Percentiles rank a stretch among this genome's conserved stretches.
Conservation (phyloP, 64 coral and sea anemone species). For the Anthopleura sola region DNA sequence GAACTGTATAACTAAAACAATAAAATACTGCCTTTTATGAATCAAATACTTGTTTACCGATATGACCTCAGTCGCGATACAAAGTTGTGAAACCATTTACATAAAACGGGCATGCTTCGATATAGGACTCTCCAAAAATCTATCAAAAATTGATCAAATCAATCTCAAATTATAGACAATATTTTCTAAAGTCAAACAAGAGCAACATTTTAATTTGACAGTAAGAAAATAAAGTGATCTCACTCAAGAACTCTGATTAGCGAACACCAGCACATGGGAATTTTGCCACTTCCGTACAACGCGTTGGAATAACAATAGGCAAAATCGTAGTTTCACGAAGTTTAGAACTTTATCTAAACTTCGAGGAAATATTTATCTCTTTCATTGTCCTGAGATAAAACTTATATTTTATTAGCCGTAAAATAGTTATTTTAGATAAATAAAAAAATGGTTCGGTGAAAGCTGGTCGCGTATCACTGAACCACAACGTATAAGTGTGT, state of each 20-base stretch:
- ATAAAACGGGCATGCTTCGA: constrained; percentile 14
- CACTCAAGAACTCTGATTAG: background rate
- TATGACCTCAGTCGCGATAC: constrained; percentile 76
- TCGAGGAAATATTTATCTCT: background rate
- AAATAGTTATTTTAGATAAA: constrained; percentile 10
- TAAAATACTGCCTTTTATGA: constrained; percentile 41
- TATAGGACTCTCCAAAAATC: background rate
- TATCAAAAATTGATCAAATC: constrained; percentile 20
- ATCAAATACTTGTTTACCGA: constrained; percentile 93
- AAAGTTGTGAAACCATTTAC: constrained; percentile 44
- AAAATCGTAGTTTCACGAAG: constrained; percentile 55
- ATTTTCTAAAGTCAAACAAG: constrained; percentile 10
- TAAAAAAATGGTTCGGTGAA: background rate
- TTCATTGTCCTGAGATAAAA: background rate
- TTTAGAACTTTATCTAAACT: constrained; percentile 18
- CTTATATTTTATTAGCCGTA: background rate
- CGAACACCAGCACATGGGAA: constrained; percentile 83
- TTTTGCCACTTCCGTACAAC: constrained; percentile 80
- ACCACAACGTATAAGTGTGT: constrained; percentile 25
- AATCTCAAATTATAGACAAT: constrained; percentile 28
- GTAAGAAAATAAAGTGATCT: constrained; percentile 14
- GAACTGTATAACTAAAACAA: background rate
- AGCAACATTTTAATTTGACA: background rate
- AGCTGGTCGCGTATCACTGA: constrained; percentile 24
- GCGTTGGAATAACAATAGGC: constrained; percentile 86